Evolutionary conservation across 1,140 invertebrate species (phyloP), one percentile per base, ranked within the genome.

Genomic region (Drosophila chauvacae): DNA sequence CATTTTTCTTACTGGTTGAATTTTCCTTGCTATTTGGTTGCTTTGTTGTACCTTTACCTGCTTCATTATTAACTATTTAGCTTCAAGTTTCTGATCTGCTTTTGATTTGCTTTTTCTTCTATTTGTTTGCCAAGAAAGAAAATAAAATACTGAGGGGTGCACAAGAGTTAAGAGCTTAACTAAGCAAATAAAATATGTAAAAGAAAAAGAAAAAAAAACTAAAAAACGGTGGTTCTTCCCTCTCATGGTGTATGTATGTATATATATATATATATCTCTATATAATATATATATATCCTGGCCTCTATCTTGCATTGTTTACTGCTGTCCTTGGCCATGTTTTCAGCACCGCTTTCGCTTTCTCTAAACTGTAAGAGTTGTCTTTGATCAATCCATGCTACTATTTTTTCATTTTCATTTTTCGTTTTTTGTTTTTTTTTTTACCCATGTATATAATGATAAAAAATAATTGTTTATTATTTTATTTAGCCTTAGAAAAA

Each of bases 21-120:
- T 53, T 53, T 53, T 53, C 11, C 28, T 64, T 57, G 42, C 81
- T 86, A 83, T 86, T 86, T 86, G 76, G 80, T 86, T 86, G 66
- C 77, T 37, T 57, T 59, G 64, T 61, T 59, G 47, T 78, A 35
- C 57, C 64, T 63, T 51, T 72, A 62, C 69, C 69, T 73, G 69
- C 70, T 42, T 48, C 23, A 16, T 48, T 59, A 16, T 48, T 59
- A 44, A 16, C 33, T 33, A 56, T 33, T 41, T 26, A 50, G 44
- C 44, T 68, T 68, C 6, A 10, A 6, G 30, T 10, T 33, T 33
- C 26, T 16, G 41, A 41, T 59, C 30, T 63, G 35, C 45, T 68
- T 68, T 68, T 59, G 61, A 60, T 64, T 61, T 23, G 53, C n/a
- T 30, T 61, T 41, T n/a, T 7, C 41, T 50, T 18, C n/a, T 1